Base-by-base conservation (phyloP, 2,888 invertebrate species). In the Pherbina coryleti region DNA sequence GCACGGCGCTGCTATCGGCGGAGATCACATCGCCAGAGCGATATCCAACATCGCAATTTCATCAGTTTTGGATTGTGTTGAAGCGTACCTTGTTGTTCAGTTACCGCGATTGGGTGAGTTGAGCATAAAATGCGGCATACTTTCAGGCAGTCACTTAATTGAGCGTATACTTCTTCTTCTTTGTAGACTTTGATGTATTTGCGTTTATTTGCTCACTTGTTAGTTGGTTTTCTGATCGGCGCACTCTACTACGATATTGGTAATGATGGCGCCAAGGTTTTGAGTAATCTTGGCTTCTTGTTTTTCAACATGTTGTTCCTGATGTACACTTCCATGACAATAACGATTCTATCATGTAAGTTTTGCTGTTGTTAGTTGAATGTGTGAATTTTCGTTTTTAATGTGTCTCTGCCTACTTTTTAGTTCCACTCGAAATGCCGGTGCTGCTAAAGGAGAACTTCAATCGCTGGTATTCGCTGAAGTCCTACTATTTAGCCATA, bases 291-390 rank as follows among this genome's bases (percentile, higher is more conserved):
- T 83, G 98, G 98, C 80, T 98, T 97, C 91, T 92, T 98, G 34
- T 98, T 99, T 93, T 98, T 99, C 93, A 98, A 98, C 90, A 97
- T 98, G 95, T 92, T 99, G 87, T 99, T 99, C 92, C 93, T 98
- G 82, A 98, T 98, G 97, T 99, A 98, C 92, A 98, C 98, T 0
- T 97, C 98, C n/a, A 97, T 99, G 95, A 99, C 98, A 89, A 98
- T 98, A 85, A 99, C 98, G 66, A 98, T 99, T 86, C 92, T 99
- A 83, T 98, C 98, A 86, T 98, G 97, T 97, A 91, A 94, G 95
- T 84, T 53, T 66, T 19, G 14, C 25, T 3, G 53, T 2, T 28
- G 25, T 71, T 55, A 19, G 28, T 3, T n/a, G 11, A 19, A 19
- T 14, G 49, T 44, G 62, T 7, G 9, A 1, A 5, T n/a, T 5